Conservation (phyloP, 2,888 invertebrate genomes). For the Chesias legatella region DNA sequence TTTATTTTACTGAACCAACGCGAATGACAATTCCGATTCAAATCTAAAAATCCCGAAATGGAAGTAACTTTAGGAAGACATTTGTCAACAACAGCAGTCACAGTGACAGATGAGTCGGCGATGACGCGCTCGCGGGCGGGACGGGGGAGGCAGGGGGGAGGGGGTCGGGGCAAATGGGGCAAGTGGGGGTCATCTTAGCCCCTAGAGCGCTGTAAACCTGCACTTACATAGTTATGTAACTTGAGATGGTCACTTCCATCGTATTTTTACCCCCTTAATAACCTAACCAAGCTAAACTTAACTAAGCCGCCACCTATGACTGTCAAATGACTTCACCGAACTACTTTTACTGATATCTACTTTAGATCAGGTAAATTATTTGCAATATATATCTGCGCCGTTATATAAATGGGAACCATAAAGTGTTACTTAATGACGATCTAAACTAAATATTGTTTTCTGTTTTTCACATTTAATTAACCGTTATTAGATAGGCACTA, state of each 20-base stretch:
- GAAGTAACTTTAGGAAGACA: slow-evolving; percentile 49
- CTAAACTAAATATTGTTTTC: too few relatives aligned
- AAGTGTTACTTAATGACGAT: too few relatives aligned
- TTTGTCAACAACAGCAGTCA: slow-evolving; percentile 63
- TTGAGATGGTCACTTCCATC: slow-evolving; percentile 18
- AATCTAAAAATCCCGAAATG: slow-evolving; percentile 42
- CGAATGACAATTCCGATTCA: slow-evolving; percentile 36
- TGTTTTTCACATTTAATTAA: too few relatives aligned
- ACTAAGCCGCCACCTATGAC: not conserved
- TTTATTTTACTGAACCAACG: not conserved
- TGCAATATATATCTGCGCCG: slow-evolving; percentile 21
- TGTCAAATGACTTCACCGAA: slow-evolving; percentile 14
- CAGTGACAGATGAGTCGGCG: slow-evolving; percentile 56
- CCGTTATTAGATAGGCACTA: too few relatives aligned
- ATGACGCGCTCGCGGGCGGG: slow-evolving; percentile 35
- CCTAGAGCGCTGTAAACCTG: slow-evolving; percentile 21
- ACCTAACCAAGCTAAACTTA: not conserved
- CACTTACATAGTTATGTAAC: slow-evolving; percentile 24
- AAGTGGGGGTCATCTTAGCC: slow-evolving; percentile 24
- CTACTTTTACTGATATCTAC: slow-evolving; percentile 21
- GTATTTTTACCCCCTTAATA: slow-evolving; percentile 2
- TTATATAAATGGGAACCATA: slow-evolving; percentile 8
- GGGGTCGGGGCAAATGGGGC: slow-evolving; percentile 11
- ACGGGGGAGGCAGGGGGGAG: slow-evolving; percentile 13
- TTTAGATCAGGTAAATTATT: slow-evolving; percentile 18